These are phyloP conservation scores for Baronia brevicornis DNA, from an alignment of 2,888 invertebrate species.

Conservation along the genomic window DNA sequence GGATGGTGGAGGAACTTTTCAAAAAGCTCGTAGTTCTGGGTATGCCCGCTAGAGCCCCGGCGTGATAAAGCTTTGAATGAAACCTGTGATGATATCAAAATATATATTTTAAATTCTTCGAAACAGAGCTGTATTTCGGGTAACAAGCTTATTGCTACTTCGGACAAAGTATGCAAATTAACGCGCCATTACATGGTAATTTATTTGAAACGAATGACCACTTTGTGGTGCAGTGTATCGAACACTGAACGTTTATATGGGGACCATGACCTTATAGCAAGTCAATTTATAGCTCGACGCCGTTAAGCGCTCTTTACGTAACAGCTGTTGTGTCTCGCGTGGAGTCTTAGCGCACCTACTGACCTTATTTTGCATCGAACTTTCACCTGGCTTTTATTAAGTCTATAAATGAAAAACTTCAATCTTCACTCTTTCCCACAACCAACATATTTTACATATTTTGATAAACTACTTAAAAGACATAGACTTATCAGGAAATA, in stretches of 20 bases:
- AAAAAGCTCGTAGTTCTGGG: conserved; percentile 52
- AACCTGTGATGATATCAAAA: conserved; percentile 28
- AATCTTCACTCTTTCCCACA: too few relatives aligned
- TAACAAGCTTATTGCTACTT: conserved; percentile 29
- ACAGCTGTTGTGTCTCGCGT: conserved; percentile 62
- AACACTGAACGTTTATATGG: conserved; percentile 66
- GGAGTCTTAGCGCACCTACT: conserved; percentile 49
- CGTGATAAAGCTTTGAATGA: conserved; percentile 62
- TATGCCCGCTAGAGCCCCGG: conserved; percentile 45
- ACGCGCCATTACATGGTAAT: conserved; percentile 73
- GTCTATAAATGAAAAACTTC: conserved; percentile 20
- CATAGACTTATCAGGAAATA: too few relatives aligned
- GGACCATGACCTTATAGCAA: conserved; percentile 74
- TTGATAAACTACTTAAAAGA: too few relatives aligned
- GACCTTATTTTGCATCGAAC: conserved; percentile 54
- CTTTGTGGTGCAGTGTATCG: conserved; percentile 72
- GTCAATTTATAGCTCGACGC: conserved; percentile 69
- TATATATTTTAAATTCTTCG: conserved; percentile 24
- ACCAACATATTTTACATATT: too few relatives aligned
- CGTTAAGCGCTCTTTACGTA: conserved; percentile 67
- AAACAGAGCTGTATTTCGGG: conserved; percentile 40
- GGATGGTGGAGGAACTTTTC: conserved; percentile 50
- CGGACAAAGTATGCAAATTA: conserved; percentile 72
- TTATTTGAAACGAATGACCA: conserved; percentile 77
- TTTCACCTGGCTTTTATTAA: conserved; percentile 50